Evolutionary conservation across 2,113 vertebrate species (phyloP).

Genomic region (Cisticola juncidis): DNA sequence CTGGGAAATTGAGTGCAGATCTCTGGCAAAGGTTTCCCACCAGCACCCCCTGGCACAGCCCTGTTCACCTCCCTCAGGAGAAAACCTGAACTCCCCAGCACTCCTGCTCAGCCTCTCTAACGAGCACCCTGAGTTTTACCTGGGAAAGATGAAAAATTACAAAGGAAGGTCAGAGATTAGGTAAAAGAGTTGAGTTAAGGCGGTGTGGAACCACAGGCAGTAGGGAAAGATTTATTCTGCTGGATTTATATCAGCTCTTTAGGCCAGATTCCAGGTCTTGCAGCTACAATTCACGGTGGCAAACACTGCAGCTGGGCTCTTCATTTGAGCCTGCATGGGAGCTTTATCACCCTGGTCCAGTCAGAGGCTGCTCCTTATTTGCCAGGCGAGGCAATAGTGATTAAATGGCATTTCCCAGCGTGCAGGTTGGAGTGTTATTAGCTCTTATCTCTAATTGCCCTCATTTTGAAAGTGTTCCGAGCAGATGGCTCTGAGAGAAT

Average conservation of each 20-base stretch:
- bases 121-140: conserved; percentile 23
- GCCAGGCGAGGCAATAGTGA: conserved; percentile 14
- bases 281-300: conserved; percentile 59
- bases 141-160: conserved; percentile 49
- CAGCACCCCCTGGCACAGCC: not conserved
- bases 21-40: not conserved
- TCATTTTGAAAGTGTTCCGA: conserved; percentile 26
- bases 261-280: conserved; percentile 58
- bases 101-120: not conserved
- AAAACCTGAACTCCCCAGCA: not conserved
- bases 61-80: not conserved
- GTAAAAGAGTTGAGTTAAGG: conserved; percentile 63
- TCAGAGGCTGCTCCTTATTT: conserved; percentile 29
- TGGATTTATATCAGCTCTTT: conserved; percentile 68
- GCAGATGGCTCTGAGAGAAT: conserved; percentile 38
- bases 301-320: conserved; percentile 61
- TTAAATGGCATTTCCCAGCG: conserved; percentile 49
- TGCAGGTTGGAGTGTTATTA: conserved; percentile 53
- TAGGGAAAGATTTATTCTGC: conserved; percentile 47
- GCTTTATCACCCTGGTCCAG: conserved; percentile 48
- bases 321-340: conserved; percentile 16
- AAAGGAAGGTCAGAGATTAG: conserved; percentile 65
- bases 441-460: conserved; percentile 41
- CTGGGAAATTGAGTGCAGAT: not conserved
- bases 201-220: conserved; percentile 45